Evolutionary conservation across 2,797 vertebrate species (phyloP), one percentile per base, ranked within the genome.

Genomic region (Sebastes steindachneri): DNA sequence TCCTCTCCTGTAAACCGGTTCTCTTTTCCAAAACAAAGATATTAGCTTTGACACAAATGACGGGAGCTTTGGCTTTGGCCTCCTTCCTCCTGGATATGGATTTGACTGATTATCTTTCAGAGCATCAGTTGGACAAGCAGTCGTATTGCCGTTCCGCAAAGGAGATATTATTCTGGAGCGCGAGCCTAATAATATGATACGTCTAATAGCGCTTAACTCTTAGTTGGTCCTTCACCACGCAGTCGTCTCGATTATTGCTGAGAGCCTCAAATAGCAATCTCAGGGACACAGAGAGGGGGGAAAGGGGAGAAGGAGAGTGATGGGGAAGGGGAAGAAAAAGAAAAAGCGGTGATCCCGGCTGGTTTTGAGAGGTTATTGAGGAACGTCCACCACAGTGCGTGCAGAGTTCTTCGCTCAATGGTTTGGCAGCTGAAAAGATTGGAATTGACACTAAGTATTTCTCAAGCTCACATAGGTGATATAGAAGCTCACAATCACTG

Each of bases 81-180:
- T 83, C 45, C 70, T 87, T 88, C 80, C 87, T 73, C 29, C 78
- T 90, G 87, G 90, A 91, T 91, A 91, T 90, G 88, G 81, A 90
- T 88, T 93, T 92, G 87, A 92, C 80, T 90, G 92, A 94, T 91
- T 92, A 91, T 90, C 90, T 93, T 88, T 90, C 88, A 93, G 91
- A 84, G 84, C 92, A 93, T 94, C 88, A 90, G 85, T 93, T 90
- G 83, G 90, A 88, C 82, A 84, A 86, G 85, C 81, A 73, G 88
- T 91, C 84, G 75, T 82, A 80, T 84, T 90, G 86, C 77, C 79
- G 28, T 85, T 86, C 86, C 75, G 23, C 87, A 83, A 83, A 92
- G 83, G 84, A 90, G 80, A 88, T 90, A 88, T 92, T 88, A 89
- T 86, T 90, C 79, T 77, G 77, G 81, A 88, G 86, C 64, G 76